phyloP scores from a whole-genome alignment of 2,888 invertebrate species.

The Byasa hedistus region DNA sequence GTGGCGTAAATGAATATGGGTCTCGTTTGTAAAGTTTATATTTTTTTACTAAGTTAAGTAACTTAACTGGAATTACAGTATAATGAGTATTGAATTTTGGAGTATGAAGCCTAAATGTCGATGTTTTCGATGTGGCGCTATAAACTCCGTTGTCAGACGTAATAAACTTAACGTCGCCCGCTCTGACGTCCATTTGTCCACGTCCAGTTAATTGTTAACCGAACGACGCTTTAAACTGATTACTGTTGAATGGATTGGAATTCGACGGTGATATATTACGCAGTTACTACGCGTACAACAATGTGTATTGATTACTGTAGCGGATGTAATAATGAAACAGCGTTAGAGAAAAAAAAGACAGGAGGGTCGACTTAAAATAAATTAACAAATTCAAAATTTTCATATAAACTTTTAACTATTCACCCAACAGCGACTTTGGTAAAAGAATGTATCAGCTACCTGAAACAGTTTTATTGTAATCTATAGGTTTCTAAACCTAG shows the following conservation, averaged over 20 bases:
- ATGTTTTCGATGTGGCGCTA: constrained; percentile 11
- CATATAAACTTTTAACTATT: no score
- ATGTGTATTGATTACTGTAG: neutral
- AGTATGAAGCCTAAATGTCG: neutral
- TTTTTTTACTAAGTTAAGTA: no score
- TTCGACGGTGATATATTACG: neutral
- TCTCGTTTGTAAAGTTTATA: no score
- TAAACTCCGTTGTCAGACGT: constrained; percentile 14
- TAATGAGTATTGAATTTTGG: constrained; percentile 7
- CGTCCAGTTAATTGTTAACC: constrained; percentile 15
- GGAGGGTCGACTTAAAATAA: neutral
- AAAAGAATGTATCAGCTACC: no score
- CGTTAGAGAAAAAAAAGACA: neutral
- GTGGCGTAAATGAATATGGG: no score
- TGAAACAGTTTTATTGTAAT: no score
- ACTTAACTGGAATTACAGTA: neutral
- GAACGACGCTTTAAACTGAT: constrained; percentile 25
- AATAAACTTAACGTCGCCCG: constrained; percentile 20
- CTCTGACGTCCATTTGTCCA: constrained; percentile 17
- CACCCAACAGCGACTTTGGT: no score
- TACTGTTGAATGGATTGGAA: constrained; percentile 15
- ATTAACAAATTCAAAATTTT: neutral
- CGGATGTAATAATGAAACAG: neutral
- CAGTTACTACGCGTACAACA: neutral
- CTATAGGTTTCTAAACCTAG: no score